Evolutionary conservation across 2,888 invertebrate species (phyloP).

Genomic region (Clusia tigrina): DNA sequence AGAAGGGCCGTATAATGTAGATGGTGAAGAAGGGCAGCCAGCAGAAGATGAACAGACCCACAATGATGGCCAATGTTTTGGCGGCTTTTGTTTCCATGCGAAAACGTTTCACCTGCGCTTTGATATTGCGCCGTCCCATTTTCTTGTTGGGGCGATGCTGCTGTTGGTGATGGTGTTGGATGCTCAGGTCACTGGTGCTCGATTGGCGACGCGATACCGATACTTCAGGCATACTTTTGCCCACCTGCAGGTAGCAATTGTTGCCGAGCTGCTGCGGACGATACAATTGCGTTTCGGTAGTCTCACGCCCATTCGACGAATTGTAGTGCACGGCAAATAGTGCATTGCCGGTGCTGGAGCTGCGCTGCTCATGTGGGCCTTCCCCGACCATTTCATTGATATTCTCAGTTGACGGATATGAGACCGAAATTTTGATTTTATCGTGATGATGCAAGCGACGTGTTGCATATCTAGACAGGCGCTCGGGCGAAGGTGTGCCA

Average conservation of each 20-base stretch:
- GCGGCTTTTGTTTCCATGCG: constrained; percentile 97
- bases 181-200: constrained; percentile 40
- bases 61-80: constrained; percentile 95
- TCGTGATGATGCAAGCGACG: constrained; percentile 70
- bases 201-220: constrained; percentile 58
- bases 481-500: constrained; percentile 72
- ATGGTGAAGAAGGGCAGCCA: constrained; percentile 98
- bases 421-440: constrained; percentile 85
- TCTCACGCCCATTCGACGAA: constrained; percentile 72
- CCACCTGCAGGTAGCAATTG: constrained; percentile 71
- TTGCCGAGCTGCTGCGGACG: constrained; percentile 54
- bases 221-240: constrained; percentile 63
- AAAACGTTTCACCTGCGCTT: constrained; percentile 89
- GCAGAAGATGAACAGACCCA: constrained; percentile 95
- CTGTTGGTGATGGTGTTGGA: constrained; percentile 30
- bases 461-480: constrained; percentile 70
- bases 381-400: constrained; percentile 62
- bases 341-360: constrained; percentile 57
- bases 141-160: constrained; percentile 67
- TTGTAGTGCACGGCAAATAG: constrained; percentile 72
- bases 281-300: constrained; percentile 67
- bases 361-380: constrained; percentile 24
- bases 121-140: constrained; percentile 90
- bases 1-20: constrained; percentile 89
- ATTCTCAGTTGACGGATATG: constrained; percentile 83